These are phyloP conservation scores for Crocidura indochinensis DNA, from an alignment of 2,797 vertebrate species.

Conservation along the genomic window DNA sequence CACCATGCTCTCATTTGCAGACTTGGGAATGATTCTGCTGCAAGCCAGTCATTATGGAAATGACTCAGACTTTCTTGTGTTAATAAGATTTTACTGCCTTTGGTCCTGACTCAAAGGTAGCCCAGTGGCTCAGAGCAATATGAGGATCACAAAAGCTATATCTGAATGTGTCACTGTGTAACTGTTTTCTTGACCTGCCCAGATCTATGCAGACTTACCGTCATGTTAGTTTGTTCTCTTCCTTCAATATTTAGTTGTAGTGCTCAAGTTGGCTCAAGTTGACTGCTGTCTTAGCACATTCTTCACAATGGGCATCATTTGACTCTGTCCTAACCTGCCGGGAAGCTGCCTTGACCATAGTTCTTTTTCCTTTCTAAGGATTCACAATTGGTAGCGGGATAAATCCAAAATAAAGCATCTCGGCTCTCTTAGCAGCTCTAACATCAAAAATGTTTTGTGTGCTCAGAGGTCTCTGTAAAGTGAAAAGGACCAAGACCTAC, in stretches of 20 bases:
- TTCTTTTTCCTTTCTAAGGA: background rate
- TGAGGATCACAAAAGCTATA: background rate
- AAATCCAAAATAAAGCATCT: background rate
- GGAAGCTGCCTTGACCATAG: background rate
- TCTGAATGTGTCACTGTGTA: background rate
- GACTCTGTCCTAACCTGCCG: background rate
- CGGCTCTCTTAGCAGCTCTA: background rate
- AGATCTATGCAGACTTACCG: background rate
- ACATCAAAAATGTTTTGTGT: background rate
- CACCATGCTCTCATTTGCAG: background rate
- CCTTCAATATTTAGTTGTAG: background rate
- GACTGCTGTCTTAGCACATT: background rate
- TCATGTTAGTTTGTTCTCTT: background rate
- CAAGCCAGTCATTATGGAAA: slow-evolving; percentile 47
- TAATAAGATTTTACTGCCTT: slow-evolving; percentile 61
- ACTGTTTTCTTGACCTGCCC: slow-evolving; percentile 14
- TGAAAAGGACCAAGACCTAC: background rate
- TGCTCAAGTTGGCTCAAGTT: no score
- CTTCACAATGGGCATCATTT: background rate
- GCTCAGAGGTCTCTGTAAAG: background rate
- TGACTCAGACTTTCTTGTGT: slow-evolving; percentile 69
- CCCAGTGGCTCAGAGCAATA: background rate
- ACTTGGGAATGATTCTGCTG: background rate
- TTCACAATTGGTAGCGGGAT: background rate
- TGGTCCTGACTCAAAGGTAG: slow-evolving; percentile 63